Evolutionary conservation across 2,113 vertebrate genomes (phyloP), one percentile per base, ranked within the genome.

Genomic region (Dunckerocampus dactyliophorus): DNA sequence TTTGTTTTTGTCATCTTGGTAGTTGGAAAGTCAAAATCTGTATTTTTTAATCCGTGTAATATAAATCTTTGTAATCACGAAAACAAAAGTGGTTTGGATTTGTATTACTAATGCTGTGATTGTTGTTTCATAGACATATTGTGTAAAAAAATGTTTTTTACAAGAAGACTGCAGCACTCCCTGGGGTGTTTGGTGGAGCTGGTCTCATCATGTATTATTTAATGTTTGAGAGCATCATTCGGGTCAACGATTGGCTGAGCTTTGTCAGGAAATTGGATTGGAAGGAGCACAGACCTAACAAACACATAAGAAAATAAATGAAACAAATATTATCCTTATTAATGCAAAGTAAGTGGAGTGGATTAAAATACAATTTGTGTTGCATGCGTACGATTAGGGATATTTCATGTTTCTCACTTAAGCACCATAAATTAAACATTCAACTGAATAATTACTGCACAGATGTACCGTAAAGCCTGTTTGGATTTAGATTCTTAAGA

Each of bases 211-310:
- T 69, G 45, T 45, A 58, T 76, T 55, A 65, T 77, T 78, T 80
- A 77, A 65, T 74, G 37, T 75, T 72, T 37, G 16, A 31, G 19
- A 31, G 66, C 71, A 75, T 77, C 74, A 74, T 72, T 42, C 37
- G 50, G 63, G 65, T 61, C 63, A 77, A 21, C 13, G 56, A 51
- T 60, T 15, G 22, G 42, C 49, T 34, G 55, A 72, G 50, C 59
- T 69, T 46, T 68, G 72, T 76, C 31, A 61, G 37, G 19, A 50
- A 47, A 48, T 51, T 64, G 50, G 68, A 77, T 80, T 76, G 75
- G 22, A 69, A 21, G 55, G 34, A 55, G 34, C 56, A 72, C 48
- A 60, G 67, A 69, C 37, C 34, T 24, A 53, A 63, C 50, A 58
- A 39, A 58, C 8, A 54, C 24, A 5, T 28, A 63, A 19, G 56